Evolutionary conservation across 23 tunicate species (phyloP).

Genomic region (Corella eumyota): DNA sequence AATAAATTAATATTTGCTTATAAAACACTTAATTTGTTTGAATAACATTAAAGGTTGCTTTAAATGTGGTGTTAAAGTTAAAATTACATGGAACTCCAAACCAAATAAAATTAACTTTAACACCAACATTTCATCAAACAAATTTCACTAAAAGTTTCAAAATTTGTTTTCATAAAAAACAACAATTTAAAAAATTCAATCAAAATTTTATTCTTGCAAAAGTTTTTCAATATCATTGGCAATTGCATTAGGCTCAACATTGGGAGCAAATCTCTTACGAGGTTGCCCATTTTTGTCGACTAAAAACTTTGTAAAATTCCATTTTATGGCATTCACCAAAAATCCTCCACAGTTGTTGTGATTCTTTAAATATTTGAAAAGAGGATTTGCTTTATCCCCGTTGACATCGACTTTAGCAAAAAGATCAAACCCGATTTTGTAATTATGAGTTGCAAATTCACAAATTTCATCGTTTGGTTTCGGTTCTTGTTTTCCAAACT

Average conservation of each 20-base stretch:
- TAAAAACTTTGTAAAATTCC: slow-evolving; percentile 86
- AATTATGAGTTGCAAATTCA: slow-evolving; percentile 43
- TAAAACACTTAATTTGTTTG: too few relatives aligned
- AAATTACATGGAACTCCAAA: too few relatives aligned
- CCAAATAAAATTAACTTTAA: too few relatives aligned
- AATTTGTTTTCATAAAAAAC: too few relatives aligned
- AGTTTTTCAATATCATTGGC: slow-evolving; percentile 28
- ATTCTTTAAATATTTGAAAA: slow-evolving; percentile 52
- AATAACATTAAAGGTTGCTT: too few relatives aligned
- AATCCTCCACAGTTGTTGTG: slow-evolving; percentile 51
- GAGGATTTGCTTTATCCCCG: slow-evolving; percentile 51
- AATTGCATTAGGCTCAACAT: slow-evolving; percentile 22
- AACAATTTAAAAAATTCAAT: too few relatives aligned
- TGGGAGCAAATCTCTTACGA: slow-evolving; percentile 47
- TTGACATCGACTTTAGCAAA: slow-evolving; percentile 81
- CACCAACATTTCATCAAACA: too few relatives aligned
- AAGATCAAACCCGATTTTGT: slow-evolving; percentile 51
- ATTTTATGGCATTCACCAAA: slow-evolving; percentile 66
- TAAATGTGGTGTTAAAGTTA: too few relatives aligned
- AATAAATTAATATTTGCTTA: too few relatives aligned
- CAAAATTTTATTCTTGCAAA: too few relatives aligned
- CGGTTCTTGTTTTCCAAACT: slow-evolving; percentile 74
- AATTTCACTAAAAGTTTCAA: too few relatives aligned
- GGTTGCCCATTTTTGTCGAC: slow-evolving; percentile 61
- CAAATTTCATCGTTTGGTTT: slow-evolving; percentile 51